phyloP scores from a whole-genome alignment of 92 coral and sea anemone genomes.

The Phenganax marumi region DNA sequence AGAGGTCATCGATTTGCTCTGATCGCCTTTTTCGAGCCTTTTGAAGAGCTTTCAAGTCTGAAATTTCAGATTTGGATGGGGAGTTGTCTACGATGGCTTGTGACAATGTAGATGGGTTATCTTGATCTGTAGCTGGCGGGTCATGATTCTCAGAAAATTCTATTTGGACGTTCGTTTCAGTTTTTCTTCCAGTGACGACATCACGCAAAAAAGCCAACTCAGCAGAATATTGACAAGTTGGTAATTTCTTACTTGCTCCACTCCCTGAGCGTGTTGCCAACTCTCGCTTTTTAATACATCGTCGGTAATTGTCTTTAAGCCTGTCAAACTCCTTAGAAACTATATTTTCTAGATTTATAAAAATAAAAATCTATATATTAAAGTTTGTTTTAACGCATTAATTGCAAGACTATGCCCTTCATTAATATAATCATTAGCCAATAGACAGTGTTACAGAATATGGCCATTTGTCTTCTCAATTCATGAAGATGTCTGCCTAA shows the following conservation, averaged over 20 bases:
- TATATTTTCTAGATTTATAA: neutral
- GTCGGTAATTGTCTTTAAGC: constrained; percentile 8
- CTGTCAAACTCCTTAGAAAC: constrained; percentile 17
- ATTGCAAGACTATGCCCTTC: too few relatives aligned
- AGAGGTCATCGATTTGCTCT: constrained; percentile 4
- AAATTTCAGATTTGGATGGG: too few relatives aligned
- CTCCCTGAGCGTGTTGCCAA: constrained; percentile 12
- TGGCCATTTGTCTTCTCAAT: too few relatives aligned
- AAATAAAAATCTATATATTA: neutral
- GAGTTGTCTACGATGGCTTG: too few relatives aligned
- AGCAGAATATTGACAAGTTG: constrained; percentile 19
- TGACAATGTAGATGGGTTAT: too few relatives aligned
- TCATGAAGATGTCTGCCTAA: too few relatives aligned
- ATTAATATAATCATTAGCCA: too few relatives aligned
- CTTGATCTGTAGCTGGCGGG: too few relatives aligned
- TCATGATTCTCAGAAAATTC: neutral
- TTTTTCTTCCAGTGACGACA: constrained; percentile 9
- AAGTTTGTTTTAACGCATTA: neutral
- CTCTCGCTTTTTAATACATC: constrained; percentile 11
- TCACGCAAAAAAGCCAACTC: constrained; percentile 22
- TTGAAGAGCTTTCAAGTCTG: neutral
- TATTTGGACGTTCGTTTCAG: neutral
- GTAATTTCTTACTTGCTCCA: constrained; percentile 10
- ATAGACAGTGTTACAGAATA: too few relatives aligned
- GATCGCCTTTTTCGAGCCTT: neutral